Conservation (phyloP, 2,113 vertebrate genomes). For the Anoura caudifer region DNA sequence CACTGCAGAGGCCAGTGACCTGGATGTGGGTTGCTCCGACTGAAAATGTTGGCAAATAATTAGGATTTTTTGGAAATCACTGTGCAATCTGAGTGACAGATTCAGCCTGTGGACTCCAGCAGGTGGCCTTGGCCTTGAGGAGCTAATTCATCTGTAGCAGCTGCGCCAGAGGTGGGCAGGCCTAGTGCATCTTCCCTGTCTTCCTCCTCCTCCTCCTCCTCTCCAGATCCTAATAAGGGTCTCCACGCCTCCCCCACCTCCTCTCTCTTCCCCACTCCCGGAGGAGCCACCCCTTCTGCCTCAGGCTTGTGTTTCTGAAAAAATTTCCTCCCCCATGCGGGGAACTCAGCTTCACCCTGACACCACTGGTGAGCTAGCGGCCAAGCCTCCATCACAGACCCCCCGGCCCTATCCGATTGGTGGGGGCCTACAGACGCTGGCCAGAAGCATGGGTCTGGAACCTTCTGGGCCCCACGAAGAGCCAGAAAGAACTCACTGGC, state of each 20-base stretch:
- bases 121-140: neutral
- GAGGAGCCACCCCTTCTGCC: neutral
- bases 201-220: neutral
- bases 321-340: neutral
- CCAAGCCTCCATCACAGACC: neutral
- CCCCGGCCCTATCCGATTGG: neutral
- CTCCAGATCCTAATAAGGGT: neutral
- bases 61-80: neutral
- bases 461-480: rapidly evolving
- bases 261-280: too few relatives aligned
- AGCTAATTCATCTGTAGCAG: neutral
- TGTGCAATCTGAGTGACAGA: neutral
- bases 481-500: neutral
- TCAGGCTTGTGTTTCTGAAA: neutral
- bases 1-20: neutral
- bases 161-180: neutral
- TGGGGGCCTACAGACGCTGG: neutral
- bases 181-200: neutral
- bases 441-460: neutral
- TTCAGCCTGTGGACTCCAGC: neutral
- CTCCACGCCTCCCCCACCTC: neutral
- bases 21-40: neutral
- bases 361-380: rapidly evolving
- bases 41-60: neutral
- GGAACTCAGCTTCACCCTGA: neutral